These are phyloP conservation scores for Campopleginae sp. DNA, from an alignment of 2,888 invertebrate species.

Conservation along the genomic window DNA sequence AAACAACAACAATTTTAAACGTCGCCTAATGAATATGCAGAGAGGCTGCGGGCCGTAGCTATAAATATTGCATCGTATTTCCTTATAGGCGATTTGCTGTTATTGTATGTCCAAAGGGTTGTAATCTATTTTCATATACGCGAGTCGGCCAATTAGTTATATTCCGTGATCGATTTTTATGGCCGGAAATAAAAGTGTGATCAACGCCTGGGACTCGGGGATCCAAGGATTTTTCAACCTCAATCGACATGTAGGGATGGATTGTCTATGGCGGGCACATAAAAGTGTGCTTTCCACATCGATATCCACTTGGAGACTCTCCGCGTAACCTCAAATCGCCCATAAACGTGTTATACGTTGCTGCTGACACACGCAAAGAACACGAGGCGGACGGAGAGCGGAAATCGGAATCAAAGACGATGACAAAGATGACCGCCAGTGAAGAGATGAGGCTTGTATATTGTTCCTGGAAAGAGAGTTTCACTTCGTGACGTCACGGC, in stretches of 20 bases:
- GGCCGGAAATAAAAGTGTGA: not conserved
- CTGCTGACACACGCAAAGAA: constrained; percentile 23
- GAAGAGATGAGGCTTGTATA: not conserved
- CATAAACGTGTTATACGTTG: constrained; percentile 33
- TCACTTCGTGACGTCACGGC: constrained; percentile 6
- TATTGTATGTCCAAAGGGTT: not conserved
- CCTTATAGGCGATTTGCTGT: not conserved
- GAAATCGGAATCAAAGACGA: constrained; percentile 12
- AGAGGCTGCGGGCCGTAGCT: not conserved
- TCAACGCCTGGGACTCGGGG: not conserved
- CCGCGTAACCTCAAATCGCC: constrained; percentile 47
- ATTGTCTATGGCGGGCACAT: not conserved
- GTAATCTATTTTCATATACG: not conserved
- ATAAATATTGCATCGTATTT: constrained; percentile 17
- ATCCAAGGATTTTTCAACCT: not conserved
- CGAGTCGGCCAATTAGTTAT: not conserved
- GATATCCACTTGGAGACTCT: constrained; percentile 27
- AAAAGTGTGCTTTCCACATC: not conserved
- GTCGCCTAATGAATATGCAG: constrained; percentile 22
- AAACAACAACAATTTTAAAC: constrained; percentile 37
- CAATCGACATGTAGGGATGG: not conserved
- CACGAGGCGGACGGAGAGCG: constrained; percentile 1
- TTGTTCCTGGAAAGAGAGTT: constrained; percentile 59
- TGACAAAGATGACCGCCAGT: not conserved
- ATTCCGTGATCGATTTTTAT: constrained; percentile 5